These are phyloP conservation scores for Psettodes erumei DNA, from an alignment of 2,113 vertebrate species.

Conservation along the genomic window DNA sequence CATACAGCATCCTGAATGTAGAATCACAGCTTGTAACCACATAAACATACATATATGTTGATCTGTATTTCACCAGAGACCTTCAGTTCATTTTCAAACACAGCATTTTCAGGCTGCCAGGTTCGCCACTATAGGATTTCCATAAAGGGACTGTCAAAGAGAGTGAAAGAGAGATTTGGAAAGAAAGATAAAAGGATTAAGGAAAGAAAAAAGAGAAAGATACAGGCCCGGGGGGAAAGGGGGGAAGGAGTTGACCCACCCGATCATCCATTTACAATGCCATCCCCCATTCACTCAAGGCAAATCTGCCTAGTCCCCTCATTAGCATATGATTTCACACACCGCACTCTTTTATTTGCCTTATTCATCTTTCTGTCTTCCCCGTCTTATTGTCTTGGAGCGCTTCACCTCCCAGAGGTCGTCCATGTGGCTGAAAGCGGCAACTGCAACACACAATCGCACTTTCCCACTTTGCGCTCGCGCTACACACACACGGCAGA, in stretches of 20 bases:
- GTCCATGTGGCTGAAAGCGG: constrained; percentile 49
- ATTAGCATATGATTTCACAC: constrained; percentile 12
- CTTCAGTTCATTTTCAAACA: constrained; percentile 1
- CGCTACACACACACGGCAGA: constrained; percentile 48
- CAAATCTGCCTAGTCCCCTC: constrained; percentile 21
- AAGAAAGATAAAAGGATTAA: background rate
- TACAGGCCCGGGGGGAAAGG: constrained; percentile 10
- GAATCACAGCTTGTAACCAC: background rate
- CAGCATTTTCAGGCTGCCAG: constrained; percentile 15
- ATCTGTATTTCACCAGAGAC: background rate
- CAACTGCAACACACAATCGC: constrained; percentile 42
- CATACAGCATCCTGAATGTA: background rate
- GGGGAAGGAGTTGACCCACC: constrained; percentile 61
- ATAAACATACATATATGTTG: background rate
- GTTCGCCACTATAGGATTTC: background rate
- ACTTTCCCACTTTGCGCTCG: constrained; percentile 32
- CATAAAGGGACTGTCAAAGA: background rate
- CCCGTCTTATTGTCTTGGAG: background rate
- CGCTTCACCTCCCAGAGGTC: constrained; percentile 42
- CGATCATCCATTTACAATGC: constrained; percentile 53
- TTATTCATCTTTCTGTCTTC: background rate
- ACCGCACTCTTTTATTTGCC: constrained; percentile 5
- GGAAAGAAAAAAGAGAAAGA: background rate
- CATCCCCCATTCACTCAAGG: constrained; percentile 58
- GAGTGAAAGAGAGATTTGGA: constrained; percentile 2